Evolutionary conservation across 2,113 vertebrate genomes (phyloP), one percentile per base, ranked within the genome.

Genomic region (Myiagra hebetior): DNA sequence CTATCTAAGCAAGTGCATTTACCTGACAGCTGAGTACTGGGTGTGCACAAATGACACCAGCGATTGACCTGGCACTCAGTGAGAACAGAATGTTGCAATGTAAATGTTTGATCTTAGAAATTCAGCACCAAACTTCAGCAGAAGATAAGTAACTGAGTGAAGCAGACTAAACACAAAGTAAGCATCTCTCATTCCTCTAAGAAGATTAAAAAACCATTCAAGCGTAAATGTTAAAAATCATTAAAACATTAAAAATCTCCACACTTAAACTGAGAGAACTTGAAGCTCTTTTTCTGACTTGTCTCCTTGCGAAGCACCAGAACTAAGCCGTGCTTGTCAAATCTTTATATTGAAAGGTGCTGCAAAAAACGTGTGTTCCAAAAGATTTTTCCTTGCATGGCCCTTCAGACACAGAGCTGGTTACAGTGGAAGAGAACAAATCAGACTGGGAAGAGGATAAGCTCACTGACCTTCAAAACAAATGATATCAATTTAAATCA

Each of bases 21-120:
- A 63, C 63, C 87, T 50, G 85, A 41, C 33, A 65, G 89, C 75
- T 56, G 33, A 67, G 39, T 1, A 19, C 41, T 3, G 68, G 42
- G 35, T 18, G 44, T 4, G 6, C 42, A 64, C 53, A 72, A 49
- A 56, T 44, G 8, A 22, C 82, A 67, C 59, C 31, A 7, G 39
- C 1, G 4, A 44, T 0, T 60, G 60, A 63, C 63, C 33, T 39
- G 59, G 70, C 57, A 4, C 46, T 42, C 6, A 0, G 24, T 59
- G 24, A 33, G 63, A 93, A 92, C 88, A 89, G 60, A 67, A 89
- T 26, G 60, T 64, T 84, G 76, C 83, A 84, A 87, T 19, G 44
- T 44, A 67, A 92, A 72, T 63, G 69, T 89, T 78, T 94, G 89
- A 79, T 52, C 72, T 68, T 55, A 87, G 44, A 84, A 94, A 91